A percentile compares a stretch with the other conserved stretches of the same genome.
Evolutionary conservation across 2,888 invertebrate species (phyloP).

Genomic region (Dorcus hopei): DNA sequence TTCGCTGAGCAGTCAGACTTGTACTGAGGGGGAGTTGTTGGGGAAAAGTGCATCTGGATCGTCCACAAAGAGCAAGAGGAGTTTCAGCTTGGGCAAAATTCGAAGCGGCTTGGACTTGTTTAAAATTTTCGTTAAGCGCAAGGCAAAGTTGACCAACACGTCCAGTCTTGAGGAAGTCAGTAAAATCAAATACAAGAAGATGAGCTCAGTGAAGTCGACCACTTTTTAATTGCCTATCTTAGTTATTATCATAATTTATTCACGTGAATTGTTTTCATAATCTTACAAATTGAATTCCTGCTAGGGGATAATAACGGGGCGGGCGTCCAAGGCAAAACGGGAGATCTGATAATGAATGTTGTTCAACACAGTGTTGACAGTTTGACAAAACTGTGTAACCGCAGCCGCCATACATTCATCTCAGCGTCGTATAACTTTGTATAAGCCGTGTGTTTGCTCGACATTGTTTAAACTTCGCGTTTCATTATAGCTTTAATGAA

Average conservation of each 20-base stretch:
- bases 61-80: constrained; percentile 9
- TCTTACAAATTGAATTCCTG: not conserved
- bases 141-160: constrained; percentile 7
- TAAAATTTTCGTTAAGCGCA: constrained; percentile 7
- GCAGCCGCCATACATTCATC: constrained; percentile 19
- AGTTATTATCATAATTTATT: too few relatives aligned
- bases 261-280: not conserved
- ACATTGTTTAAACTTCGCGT: constrained; percentile 8
- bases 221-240: constrained; percentile 3
- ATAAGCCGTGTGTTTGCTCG: constrained; percentile 13
- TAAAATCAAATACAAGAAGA: constrained; percentile 18
- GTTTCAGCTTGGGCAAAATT: constrained; percentile 13
- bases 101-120: constrained; percentile 16
- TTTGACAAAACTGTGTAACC: constrained; percentile 23
- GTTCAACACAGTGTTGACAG: constrained; percentile 18
- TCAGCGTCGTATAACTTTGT: constrained; percentile 14
- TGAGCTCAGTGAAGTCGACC: constrained; percentile 13
- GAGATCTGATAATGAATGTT: constrained; percentile 19
- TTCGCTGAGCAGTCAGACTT: not conserved
- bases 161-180: constrained; percentile 12
- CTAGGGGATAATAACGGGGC: not conserved
- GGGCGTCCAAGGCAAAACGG: constrained; percentile 7
- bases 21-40: not conserved
- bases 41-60: constrained; percentile 1
- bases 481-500: constrained; percentile 2